phyloP scores from a whole-genome alignment of 2,797 vertebrate species.

The Meda fulgida region DNA sequence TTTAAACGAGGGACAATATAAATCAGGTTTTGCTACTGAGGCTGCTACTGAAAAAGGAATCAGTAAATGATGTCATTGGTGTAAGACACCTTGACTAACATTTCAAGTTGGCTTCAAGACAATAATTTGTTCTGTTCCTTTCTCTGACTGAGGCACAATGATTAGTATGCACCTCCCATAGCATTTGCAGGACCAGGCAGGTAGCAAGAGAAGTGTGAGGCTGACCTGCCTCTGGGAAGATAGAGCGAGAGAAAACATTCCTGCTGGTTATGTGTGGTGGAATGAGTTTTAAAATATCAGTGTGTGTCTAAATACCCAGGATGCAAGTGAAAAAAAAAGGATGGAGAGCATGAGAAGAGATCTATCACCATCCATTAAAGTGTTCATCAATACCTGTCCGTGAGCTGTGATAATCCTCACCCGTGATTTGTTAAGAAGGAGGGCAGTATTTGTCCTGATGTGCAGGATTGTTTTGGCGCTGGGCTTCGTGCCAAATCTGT shows the following conservation, averaged over 20 bases:
- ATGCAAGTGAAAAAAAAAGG: slow-evolving; percentile 34
- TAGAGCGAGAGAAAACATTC: slow-evolving; percentile 4
- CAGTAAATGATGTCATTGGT: background rate
- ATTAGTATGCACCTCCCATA: slow-evolving; percentile 36
- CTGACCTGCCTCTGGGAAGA: slow-evolving; percentile 1
- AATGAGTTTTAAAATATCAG: slow-evolving; percentile 42
- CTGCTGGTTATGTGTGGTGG: slow-evolving; percentile 7
- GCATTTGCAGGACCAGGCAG: slow-evolving; percentile 34
- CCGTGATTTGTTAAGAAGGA: slow-evolving; percentile 13
- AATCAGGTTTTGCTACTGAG: too few species aligned
- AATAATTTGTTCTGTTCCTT: slow-evolving; percentile 5
- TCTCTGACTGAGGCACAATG: slow-evolving; percentile 20
- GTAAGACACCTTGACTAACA: background rate
- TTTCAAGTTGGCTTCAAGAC: background rate
- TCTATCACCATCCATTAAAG: slow-evolving; percentile 32
- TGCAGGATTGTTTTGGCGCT: slow-evolving; percentile 26
- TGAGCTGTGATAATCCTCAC: slow-evolving; percentile 47
- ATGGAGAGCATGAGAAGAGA: slow-evolving; percentile 16
- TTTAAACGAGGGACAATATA: too few species aligned
- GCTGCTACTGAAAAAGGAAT: too few species aligned
- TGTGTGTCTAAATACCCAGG: slow-evolving; percentile 30
- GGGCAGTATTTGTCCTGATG: slow-evolving; percentile 38
- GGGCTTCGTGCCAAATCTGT: slow-evolving; percentile 41
- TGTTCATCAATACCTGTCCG: slow-evolving; percentile 48
- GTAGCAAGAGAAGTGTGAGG: slow-evolving; percentile 23